A percentile compares a stretch with the other conserved stretches of the same genome.
Evolutionary conservation across 2,113 vertebrate species (phyloP).

Genomic region (Cheirogaleus medius): DNA sequence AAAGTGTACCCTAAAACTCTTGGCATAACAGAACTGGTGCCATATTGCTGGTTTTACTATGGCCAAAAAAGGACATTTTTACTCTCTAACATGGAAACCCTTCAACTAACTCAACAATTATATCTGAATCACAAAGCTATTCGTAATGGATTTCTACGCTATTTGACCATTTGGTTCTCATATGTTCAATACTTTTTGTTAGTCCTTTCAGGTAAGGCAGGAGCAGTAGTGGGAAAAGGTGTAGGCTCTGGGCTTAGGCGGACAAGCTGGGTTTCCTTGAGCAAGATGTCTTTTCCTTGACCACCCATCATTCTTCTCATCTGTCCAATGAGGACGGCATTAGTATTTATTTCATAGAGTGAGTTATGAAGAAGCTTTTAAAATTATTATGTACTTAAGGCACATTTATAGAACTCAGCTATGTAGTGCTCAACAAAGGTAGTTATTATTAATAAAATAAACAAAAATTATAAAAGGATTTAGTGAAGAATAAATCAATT

Average conservation of each 20-base stretch:
- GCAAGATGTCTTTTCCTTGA: not conserved
- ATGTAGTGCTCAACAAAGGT: not conserved
- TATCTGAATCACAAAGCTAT: not conserved
- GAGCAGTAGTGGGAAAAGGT: not conserved
- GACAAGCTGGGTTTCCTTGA: not conserved
- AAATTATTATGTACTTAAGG: not conserved
- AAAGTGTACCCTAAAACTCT: not conserved
- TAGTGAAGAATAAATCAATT: slow-evolving; percentile 39
- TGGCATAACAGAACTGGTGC: not conserved
- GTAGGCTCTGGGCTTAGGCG: not conserved
- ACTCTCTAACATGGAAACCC: not conserved
- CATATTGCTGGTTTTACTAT: not conserved
- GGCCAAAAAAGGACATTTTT: not conserved
- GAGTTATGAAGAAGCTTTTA: not conserved
- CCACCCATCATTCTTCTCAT: not conserved
- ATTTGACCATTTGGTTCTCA: not conserved
- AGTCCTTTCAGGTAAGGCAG: not conserved
- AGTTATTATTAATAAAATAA: not conserved
- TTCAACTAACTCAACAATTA: not conserved
- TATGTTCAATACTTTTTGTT: not conserved
- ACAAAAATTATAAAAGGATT: not conserved
- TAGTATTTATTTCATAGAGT: not conserved
- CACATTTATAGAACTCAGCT: not conserved
- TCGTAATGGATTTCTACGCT: not conserved
- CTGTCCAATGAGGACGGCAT: not conserved